Conservation (phyloP, 2,888 invertebrate genomes). For the Eledona agricola region DNA sequence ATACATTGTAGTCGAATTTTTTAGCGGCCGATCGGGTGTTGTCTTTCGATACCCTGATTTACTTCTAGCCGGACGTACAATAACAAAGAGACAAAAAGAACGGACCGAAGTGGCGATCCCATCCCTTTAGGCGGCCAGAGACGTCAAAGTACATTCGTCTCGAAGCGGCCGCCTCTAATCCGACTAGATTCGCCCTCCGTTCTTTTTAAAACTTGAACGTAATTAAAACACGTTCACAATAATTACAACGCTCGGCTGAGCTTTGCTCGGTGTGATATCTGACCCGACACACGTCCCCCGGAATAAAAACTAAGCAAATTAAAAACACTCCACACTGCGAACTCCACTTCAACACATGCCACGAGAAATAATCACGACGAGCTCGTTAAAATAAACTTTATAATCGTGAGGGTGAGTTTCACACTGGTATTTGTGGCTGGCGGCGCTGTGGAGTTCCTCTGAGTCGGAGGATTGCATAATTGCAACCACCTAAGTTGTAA, state of each 20-base stretch:
- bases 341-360: conserved; percentile 21
- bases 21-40: too few species aligned
- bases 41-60: conserved; percentile 26
- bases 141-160: conserved; percentile 26
- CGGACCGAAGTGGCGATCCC: conserved; percentile 17
- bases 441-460: conserved; percentile 5
- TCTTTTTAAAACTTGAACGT: conserved; percentile 25
- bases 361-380: conserved; percentile 15
- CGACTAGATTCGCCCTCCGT: conserved; percentile 17
- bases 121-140: conserved; percentile 18
- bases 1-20: too few species aligned
- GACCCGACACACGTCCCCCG: conserved; percentile 19
- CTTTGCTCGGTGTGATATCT: conserved; percentile 16
- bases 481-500: too few species aligned
- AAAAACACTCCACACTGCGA: conserved; percentile 26
- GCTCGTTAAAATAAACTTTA: conserved; percentile 17
- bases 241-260: conserved; percentile 21
- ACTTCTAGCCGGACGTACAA: conserved; percentile 20
- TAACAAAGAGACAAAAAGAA: conserved; percentile 17
- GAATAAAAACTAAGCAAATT: conserved; percentile 28
- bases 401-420: conserved; percentile 5
- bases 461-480: too few species aligned
- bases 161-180: conserved; percentile 15
- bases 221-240: conserved; percentile 29
- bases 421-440: conserved; percentile 9